Evolutionary conservation across 2,888 invertebrate genomes (phyloP), one percentile per base, ranked within the genome.

Genomic region (Sarcophaga variegata): DNA sequence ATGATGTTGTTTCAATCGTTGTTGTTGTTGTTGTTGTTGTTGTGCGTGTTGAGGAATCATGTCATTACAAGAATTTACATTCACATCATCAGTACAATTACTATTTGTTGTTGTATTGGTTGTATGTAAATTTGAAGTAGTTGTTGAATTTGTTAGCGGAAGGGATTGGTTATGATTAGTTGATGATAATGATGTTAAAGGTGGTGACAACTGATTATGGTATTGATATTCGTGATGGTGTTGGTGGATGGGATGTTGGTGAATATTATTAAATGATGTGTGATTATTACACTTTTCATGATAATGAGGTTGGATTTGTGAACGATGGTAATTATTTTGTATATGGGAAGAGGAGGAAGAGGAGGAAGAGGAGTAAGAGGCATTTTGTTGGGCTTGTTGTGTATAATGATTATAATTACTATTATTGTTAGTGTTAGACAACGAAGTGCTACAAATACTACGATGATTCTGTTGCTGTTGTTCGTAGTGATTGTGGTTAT

Each of bases 31-130:
- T 89, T 86, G 89, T 72, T 88, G 89, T 89, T 86, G 89, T 80
- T 89, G 89, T 67, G 80, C 89, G 89, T 89, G 88, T 89, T 91
- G 90, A 90, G 92, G 91, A 93, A 93, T 93, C 91, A 92, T 91
- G 91, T 92, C 93, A 91, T 92, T 93, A 93, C 91, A 93, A 93
- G 93, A 92, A 92, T 92, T 93, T 91, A 93, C 91, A 93, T 92
- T 92, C 92, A 93, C 92, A 93, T 92, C 93, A 92, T 92, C 92
- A 93, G 93, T 92, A 92, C 90, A 90, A 90, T 91, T 91, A 92
- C 92, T 92, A 91, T 91, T 91, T 91, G 91, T 92, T 91, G 92
- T 92, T 90, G 92, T 91, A 49, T 49, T 49, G 49, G 49, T 49
- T 90, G 91, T 92, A 77, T 85, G 72, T 91, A 92, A 90, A 90